These are phyloP conservation scores for Cyclophora albipunctata DNA, from an alignment of 2,888 invertebrate species.

Conservation along the genomic window DNA sequence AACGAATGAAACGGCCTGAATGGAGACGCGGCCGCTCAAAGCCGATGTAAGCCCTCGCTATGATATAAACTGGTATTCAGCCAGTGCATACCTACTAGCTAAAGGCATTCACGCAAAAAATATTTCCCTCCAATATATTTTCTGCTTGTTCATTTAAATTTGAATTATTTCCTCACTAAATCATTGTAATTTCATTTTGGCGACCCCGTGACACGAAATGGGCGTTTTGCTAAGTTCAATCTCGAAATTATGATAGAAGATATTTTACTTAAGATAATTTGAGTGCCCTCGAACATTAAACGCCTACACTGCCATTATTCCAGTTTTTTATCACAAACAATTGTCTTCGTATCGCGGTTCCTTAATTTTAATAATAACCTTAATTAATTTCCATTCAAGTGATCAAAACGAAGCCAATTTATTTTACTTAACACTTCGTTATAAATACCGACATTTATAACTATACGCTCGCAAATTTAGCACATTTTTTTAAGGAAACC, in stretches of 20 bases:
- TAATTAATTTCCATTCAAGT: conserved; percentile 47
- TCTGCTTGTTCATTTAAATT: conserved; percentile 17
- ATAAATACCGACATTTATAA: conserved; percentile 51
- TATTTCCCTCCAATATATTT: conserved; percentile 21
- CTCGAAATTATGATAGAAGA: conserved; percentile 68
- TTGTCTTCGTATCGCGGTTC: background rate
- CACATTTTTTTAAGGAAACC: conserved; percentile 48
- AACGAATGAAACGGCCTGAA: conserved; percentile 72
- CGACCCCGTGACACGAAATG: conserved; percentile 50
- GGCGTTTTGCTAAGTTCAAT: conserved; percentile 54
- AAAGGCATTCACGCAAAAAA: conserved; percentile 23
- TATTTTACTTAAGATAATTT: conserved; percentile 62
- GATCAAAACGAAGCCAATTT: conserved; percentile 53
- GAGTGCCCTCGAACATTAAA: conserved; percentile 50
- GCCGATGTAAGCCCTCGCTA: conserved; percentile 65
- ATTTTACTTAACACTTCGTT: conserved; percentile 42
- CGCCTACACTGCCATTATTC: conserved; percentile 31
- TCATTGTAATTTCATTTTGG: conserved; percentile 37
- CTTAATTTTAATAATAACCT: conserved; percentile 7
- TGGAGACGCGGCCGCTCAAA: conserved; percentile 68
- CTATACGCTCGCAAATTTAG: conserved; percentile 45
- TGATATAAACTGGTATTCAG: conserved; percentile 71
- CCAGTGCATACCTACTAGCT: conserved; percentile 38
- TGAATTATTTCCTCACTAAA: conserved; percentile 35
- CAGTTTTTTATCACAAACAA: conserved; percentile 4